Conservation (phyloP, 2,797 vertebrate species). For the Phrynocephalus guinanensis region DNA sequence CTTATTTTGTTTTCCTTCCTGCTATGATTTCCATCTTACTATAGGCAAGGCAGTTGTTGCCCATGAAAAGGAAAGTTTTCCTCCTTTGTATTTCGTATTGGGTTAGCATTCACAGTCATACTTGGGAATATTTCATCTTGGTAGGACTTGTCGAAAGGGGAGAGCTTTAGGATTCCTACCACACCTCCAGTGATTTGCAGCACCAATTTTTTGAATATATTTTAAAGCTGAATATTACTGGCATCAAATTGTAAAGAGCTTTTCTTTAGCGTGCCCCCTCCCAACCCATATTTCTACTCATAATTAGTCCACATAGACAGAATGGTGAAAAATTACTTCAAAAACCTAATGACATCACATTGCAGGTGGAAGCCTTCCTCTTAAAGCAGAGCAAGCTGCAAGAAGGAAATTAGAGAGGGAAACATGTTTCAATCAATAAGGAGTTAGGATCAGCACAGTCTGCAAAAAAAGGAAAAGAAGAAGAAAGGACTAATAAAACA, state of each 20-base stretch:
- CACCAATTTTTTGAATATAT: constrained; percentile 11
- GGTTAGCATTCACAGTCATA: background rate
- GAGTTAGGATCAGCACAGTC: background rate
- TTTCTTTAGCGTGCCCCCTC: constrained; percentile 17
- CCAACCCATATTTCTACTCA: background rate
- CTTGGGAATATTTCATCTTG: constrained; percentile 3
- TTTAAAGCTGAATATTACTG: constrained; percentile 22
- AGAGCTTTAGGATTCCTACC: constrained; percentile 11
- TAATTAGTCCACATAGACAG: constrained; percentile 10
- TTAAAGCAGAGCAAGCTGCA: constrained; percentile 3
- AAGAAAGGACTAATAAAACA: background rate
- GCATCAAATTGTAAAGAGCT: constrained; percentile 33
- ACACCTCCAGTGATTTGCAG: background rate
- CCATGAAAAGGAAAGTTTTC: background rate
- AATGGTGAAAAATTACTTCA: background rate
- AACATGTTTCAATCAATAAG: background rate
- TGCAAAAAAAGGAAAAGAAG: too few relatives aligned
- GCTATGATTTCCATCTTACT: background rate
- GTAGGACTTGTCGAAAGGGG: background rate
- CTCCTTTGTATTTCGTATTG: background rate
- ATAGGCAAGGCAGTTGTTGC: background rate
- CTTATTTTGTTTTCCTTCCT: background rate
- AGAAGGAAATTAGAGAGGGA: background rate
- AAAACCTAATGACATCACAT: background rate
- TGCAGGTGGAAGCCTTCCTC: background rate